phyloP scores from a whole-genome alignment of 2,888 invertebrate genomes.

The Deilephila elpenor region DNA sequence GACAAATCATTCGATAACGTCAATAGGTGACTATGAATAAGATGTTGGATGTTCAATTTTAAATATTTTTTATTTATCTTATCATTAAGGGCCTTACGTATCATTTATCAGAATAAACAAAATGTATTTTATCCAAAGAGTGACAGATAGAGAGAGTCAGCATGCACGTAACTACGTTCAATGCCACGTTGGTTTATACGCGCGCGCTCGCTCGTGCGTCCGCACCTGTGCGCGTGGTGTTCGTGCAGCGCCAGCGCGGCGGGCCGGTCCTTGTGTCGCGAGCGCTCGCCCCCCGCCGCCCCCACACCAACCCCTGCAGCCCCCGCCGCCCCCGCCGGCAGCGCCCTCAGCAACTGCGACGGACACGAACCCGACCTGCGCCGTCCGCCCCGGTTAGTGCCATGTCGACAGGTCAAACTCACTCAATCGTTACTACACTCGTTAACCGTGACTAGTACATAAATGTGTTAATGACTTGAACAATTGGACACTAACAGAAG shows the following conservation, averaged over 20 bases:
- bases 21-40: too few relatives aligned
- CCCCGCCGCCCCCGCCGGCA: slow-evolving; percentile 86
- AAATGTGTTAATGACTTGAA: neutral
- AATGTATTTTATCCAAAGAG: too few relatives aligned
- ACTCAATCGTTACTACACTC: neutral
- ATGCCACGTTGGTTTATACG: too few relatives aligned
- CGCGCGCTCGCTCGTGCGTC: slow-evolving; percentile 19
- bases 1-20: too few relatives aligned
- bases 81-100: too few relatives aligned
- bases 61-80: too few relatives aligned
- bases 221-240: slow-evolving; percentile 49
- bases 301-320: slow-evolving; percentile 86
- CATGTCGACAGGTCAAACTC: slow-evolving; percentile 23
- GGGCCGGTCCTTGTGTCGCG: slow-evolving; percentile 61
- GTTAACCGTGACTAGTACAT: neutral
- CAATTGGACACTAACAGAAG: neutral
- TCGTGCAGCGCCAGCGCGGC: slow-evolving; percentile 51
- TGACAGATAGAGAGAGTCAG: too few relatives aligned
- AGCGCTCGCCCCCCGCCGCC: slow-evolving; percentile 81
- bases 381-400: slow-evolving; percentile 12
- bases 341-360: slow-evolving; percentile 92
- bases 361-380: slow-evolving; percentile 96
- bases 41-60: too few relatives aligned
- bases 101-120: too few relatives aligned
- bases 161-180: too few relatives aligned